Evolutionary conservation across 2,797 vertebrate genomes (phyloP).

Genomic region (Myotis vivesi): DNA sequence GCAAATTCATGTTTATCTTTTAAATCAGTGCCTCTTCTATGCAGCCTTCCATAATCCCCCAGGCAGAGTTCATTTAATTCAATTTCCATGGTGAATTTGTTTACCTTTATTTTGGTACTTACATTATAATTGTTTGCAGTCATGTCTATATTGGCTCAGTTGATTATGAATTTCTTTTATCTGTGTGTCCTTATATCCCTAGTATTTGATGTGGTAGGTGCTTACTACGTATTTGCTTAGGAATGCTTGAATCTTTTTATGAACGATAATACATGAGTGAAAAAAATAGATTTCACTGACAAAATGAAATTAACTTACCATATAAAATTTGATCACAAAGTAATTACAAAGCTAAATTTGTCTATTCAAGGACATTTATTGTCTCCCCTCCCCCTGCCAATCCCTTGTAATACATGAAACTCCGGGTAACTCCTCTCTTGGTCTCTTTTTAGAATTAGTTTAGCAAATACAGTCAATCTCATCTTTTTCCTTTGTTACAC

Average conservation of each 20-base stretch:
- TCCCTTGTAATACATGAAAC: not conserved
- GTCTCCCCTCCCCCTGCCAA: too few relatives aligned
- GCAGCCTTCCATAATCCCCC: not conserved
- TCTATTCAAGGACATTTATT: not conserved
- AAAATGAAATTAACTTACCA: constrained; percentile 36
- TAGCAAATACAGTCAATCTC: not conserved
- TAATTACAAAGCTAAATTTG: constrained; percentile 33
- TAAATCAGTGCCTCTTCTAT: not conserved
- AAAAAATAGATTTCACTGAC: constrained; percentile 32
- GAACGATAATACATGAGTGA: not conserved
- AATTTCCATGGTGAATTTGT: not conserved
- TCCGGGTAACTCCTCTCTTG: not conserved
- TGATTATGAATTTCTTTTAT: not conserved
- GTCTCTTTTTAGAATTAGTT: constrained; percentile 38
- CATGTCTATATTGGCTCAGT: not conserved
- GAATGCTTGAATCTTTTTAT: not conserved
- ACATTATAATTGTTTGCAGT: not conserved
- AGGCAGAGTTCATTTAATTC: not conserved
- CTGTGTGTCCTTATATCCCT: not conserved
- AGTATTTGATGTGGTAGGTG: not conserved
- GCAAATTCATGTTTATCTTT: not conserved
- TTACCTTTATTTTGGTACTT: not conserved
- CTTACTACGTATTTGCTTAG: not conserved
- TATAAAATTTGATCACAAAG: not conserved
- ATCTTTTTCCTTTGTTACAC: not conserved